phyloP scores from a whole-genome alignment of 2,797 vertebrate species.

The Oreochromis mossambicus region DNA sequence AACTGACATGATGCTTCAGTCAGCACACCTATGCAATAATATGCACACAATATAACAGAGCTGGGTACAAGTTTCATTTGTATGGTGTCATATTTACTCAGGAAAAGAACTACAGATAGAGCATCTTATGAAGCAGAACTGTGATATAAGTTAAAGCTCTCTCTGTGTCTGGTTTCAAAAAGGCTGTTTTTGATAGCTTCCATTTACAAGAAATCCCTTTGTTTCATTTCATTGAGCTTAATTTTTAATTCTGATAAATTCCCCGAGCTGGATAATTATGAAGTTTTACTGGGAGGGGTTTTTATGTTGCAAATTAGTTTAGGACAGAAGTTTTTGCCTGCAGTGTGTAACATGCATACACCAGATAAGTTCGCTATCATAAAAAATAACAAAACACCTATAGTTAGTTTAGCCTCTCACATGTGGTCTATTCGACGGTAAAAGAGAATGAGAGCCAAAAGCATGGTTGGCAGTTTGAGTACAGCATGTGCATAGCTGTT shows the following conservation, averaged over 20 bases:
- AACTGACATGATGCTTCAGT: background rate
- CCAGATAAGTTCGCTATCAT: background rate
- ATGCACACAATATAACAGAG: background rate
- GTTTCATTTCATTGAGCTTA: background rate
- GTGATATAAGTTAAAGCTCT: background rate
- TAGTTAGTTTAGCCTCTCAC: background rate
- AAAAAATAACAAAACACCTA: background rate
- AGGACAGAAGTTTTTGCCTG: background rate
- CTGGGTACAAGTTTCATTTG: background rate
- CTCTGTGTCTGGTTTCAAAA: fast-evolving
- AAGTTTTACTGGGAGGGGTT: background rate
- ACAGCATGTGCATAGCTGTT: background rate
- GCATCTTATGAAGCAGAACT: background rate
- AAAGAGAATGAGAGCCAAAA: background rate
- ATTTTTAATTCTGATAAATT: background rate
- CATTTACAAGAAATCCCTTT: background rate
- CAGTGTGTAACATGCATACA: background rate
- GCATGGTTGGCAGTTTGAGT: background rate
- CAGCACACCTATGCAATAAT: background rate
- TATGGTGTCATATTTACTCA: background rate
- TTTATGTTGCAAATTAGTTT: background rate
- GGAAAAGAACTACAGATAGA: background rate
- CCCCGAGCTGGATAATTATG: background rate
- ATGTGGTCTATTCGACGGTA: background rate
- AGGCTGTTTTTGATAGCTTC: background rate